phyloP scores from a whole-genome alignment of 1,140 invertebrate species.

The Capitella teleta region DNA sequence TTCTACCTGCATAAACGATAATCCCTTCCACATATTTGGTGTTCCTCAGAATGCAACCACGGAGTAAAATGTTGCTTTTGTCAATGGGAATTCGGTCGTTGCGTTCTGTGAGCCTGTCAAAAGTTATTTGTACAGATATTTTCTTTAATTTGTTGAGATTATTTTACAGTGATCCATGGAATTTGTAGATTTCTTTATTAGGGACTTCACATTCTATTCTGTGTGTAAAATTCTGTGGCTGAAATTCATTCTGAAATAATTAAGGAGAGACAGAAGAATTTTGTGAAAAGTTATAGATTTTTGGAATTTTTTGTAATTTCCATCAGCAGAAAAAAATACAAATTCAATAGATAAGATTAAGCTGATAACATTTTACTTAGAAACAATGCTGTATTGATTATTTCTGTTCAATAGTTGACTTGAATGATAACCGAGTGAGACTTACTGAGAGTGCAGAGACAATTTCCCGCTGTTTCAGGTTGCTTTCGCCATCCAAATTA shows the following conservation, averaged over 20 bases:
- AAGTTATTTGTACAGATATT: no score
- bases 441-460: constrained; percentile 35
- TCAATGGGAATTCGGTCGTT: constrained; percentile 48
- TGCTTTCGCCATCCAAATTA: constrained; percentile 46
- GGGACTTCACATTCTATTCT: constrained; percentile 81
- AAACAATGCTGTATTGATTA: neutral
- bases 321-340: no score
- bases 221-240: constrained; percentile 68
- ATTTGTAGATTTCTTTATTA: constrained; percentile 90
- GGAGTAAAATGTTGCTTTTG: constrained; percentile 83
- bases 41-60: constrained; percentile 90
- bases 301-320: no score
- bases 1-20: constrained; percentile 82
- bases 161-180: constrained; percentile 78
- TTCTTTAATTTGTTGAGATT: no score
- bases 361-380: no score
- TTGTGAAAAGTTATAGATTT: neutral
- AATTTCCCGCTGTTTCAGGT: constrained; percentile 50
- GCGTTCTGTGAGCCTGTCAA: neutral
- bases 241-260: constrained; percentile 57
- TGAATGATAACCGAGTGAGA: neutral
- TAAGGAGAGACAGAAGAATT: constrained; percentile 23
- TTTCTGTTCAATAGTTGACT: neutral
- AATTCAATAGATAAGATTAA: no score
- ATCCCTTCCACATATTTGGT: constrained; percentile 89